Evolutionary conservation across 2,888 invertebrate species (phyloP), one percentile per base, ranked within the genome.

Genomic region (Polietes domitor): DNA sequence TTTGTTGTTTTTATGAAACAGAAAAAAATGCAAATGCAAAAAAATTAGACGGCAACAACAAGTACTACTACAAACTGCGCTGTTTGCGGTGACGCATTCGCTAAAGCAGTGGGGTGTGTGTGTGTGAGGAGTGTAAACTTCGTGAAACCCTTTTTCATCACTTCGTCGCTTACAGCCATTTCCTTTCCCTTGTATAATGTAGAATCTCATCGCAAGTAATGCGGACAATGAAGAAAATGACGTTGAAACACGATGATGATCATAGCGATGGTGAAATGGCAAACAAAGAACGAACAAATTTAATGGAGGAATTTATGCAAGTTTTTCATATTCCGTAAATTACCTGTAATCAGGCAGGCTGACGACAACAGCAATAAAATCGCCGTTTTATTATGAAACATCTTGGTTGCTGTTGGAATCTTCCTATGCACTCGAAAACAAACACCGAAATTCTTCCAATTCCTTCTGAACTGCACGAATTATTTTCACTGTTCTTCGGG

Each of bases 301-400:
- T 47, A 7, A 24, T 26, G 1, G 43, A n/a, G n/a, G 47, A 7
- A 32, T 47, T 70, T 26, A 15, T 43, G 41, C 21, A 73, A 43
- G 24, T 26, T 26, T 55, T 50, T 43, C 24, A 55, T 43, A 68
- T 32, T 47, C 28, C 17, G 7, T 17, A 24, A 74, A 32, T 82
- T 80, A 82, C 82, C 79, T 85, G 82, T 82, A 55, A 85, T 15
- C 47, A 77, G 72, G 68, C 72, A 78, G 17, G 32, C 65, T 50
- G 80, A 65, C 73, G 78, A 78, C 85, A 90, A 79, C 72, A 88
- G 68, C 55, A 86, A 83, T 83, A 89, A 87, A 77, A 86, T 82
- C 70, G 88, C 68, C 71, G 88, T 76, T 85, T 89, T 90, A 87
- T 87, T 86, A 82, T 85, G 86, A 84, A 88, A 87, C 90, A 90